These are phyloP conservation scores for Plodia interpunctella DNA, from an alignment of 1,140 invertebrate genomes.

Conservation along the genomic window DNA sequence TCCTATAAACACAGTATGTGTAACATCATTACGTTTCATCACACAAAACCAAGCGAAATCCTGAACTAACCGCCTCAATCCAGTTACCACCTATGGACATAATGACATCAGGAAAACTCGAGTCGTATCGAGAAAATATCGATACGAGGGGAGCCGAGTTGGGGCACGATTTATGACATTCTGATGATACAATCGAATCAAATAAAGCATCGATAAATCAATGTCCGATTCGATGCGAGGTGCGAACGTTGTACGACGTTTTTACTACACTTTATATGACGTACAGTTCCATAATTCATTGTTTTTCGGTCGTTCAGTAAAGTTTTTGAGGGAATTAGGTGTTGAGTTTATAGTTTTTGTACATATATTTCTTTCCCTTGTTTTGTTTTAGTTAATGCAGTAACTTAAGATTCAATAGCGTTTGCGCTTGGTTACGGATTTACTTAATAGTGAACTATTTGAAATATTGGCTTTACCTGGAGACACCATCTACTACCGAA, in stretches of 20 bases:
- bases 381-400: neutral
- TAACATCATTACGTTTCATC: neutral
- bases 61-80: conserved; percentile 25
- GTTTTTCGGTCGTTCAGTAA: conserved; percentile 6
- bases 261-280: conserved; percentile 17
- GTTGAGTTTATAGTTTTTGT: conserved; percentile 4
- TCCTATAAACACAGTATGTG: neutral
- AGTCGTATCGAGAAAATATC: conserved; percentile 44
- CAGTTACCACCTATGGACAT: conserved; percentile 63
- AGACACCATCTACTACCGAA: too few relatives aligned
- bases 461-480: too few relatives aligned
- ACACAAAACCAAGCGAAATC: conserved; percentile 6
- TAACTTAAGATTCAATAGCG: neutral
- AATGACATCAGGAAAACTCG: conserved; percentile 63
- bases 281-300: conserved; percentile 7
- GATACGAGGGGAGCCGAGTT: conserved; percentile 29
- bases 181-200: conserved; percentile 76
- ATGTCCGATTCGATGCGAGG: conserved; percentile 59
- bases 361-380: too few relatives aligned
- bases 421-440: neutral
- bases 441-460: neutral
- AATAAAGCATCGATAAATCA: conserved; percentile 72
- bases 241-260: conserved; percentile 35
- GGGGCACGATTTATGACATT: conserved; percentile 66
- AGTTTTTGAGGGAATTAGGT: conserved; percentile 7